phyloP scores from a whole-genome alignment of 2,797 vertebrate species.

The Etheostoma perlongum region DNA sequence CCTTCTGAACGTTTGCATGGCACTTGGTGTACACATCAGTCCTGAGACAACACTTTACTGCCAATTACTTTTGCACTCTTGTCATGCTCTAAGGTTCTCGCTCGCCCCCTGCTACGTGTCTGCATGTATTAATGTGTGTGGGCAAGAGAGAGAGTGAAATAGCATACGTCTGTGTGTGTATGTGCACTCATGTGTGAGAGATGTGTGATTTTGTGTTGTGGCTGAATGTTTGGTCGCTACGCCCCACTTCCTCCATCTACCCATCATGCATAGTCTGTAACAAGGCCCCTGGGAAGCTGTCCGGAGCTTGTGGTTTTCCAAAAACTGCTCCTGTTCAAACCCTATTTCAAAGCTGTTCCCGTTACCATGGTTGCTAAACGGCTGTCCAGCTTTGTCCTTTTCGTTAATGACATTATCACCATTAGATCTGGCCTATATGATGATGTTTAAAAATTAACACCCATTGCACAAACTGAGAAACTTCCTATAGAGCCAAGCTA shows the following conservation, averaged over 20 bases:
- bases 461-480: slow-evolving; percentile 29
- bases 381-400: slow-evolving; percentile 37
- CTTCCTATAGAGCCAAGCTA: slow-evolving; percentile 5
- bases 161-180: background rate
- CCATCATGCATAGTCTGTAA: slow-evolving; percentile 73
- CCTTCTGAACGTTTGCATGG: slow-evolving; percentile 25
- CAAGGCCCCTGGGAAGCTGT: slow-evolving; percentile 79
- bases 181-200: background rate
- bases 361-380: slow-evolving; percentile 38
- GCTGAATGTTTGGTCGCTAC: slow-evolving; percentile 47
- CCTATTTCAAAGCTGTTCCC: slow-evolving; percentile 63
- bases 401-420: slow-evolving; percentile 23
- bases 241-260: slow-evolving; percentile 63
- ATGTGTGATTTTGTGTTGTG: slow-evolving; percentile 35
- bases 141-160: slow-evolving; percentile 9
- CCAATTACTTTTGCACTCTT: slow-evolving; percentile 58
- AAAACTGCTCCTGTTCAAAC: slow-evolving; percentile 63
- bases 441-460: slow-evolving; percentile 18
- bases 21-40: slow-evolving; percentile 21
- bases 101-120: slow-evolving; percentile 10
- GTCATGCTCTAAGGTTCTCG: slow-evolving; percentile 47
- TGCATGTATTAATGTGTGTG: slow-evolving; percentile 35
- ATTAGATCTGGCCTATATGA: slow-evolving; percentile 25
- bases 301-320: slow-evolving; percentile 59
- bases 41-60: slow-evolving; percentile 67